A percentile compares a stretch with the other conserved stretches of the same genome.
Conservation (phyloP, 2,888 invertebrate species). For the Diadegma fenestrale region DNA sequence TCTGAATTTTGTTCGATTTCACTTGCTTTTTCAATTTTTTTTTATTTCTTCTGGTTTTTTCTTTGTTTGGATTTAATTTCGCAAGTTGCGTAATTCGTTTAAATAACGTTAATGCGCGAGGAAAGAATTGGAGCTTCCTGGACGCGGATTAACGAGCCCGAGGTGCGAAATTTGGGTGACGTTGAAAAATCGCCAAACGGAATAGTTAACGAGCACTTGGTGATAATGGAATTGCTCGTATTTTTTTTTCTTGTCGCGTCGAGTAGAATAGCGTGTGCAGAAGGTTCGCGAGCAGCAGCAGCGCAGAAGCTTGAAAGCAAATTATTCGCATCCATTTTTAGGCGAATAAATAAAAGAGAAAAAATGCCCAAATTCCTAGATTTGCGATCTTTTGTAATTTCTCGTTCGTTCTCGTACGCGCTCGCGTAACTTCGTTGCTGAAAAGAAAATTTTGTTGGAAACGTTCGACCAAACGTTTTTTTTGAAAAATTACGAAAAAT, state of each 20-base stretch:
- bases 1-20: not conserved
- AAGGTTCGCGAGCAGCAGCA: constrained; percentile 29
- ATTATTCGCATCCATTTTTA: constrained; percentile 36
- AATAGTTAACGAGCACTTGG: constrained; percentile 39
- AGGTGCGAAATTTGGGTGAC: constrained; percentile 37
- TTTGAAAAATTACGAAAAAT: too few relatives aligned
- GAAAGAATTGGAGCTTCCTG: constrained; percentile 8
- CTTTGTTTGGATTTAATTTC: not conserved
- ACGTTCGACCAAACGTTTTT: too few relatives aligned
- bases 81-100: not conserved
- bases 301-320: constrained; percentile 11
- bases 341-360: not conserved
- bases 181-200: constrained; percentile 50
- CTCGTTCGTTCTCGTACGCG: constrained; percentile 13
- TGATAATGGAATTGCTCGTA: constrained; percentile 38
- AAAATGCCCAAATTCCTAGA: not conserved
- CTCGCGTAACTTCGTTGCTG: constrained; percentile 44
- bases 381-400: constrained; percentile 27
- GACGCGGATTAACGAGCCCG: constrained; percentile 18
- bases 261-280: not conserved
- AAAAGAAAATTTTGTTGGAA: too few relatives aligned
- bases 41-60: not conserved
- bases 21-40: not conserved
- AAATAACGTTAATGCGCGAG: not conserved
- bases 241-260: not conserved